Evolutionary conservation across 1,140 invertebrate genomes (phyloP), one percentile per base, ranked within the genome.

Genomic region (Lepidotrigona ventralis): DNA sequence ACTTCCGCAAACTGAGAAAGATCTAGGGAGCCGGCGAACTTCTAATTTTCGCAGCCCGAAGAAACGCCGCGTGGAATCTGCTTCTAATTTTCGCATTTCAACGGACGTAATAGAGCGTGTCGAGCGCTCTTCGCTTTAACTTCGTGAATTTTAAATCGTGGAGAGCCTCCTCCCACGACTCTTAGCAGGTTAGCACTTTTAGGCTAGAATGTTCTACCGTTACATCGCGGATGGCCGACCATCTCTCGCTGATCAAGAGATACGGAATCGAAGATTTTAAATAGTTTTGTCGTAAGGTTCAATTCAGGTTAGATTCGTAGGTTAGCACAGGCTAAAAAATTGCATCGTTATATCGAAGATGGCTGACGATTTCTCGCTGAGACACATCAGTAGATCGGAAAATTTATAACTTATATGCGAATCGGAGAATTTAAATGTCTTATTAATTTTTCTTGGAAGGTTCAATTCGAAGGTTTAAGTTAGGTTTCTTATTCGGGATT

Each of bases 31-130:
- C 9, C 23, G 23, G 23, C 46, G 58, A 76, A 76, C 73, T 76
- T 76, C 21, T 60, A 63, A 76, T 76, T 76, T 76, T 76, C 73
- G 46, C 73, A 63, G 26, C 73, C 46, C 39, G 39, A 76, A 75
- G 56, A 63, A 60, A 60, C 56, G 53, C 33, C 23, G 73, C 23
- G 39, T 33, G 33, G 33, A 33, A 60, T 3, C 68, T 19, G 56
- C 73, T 63, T 63, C 73, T 76, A 76, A 76, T 76, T 76, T 76
- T 76, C 73, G 9, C 33, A 63, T 63, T 76, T 63, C 73, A 63
- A 64, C 46, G 58, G 58, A 63, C 17, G 29, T 63, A 76, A 76
- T 64, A 76, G 73, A 76, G 56, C 46, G 33, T 39, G 56, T 76
- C 56, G 73, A 58, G 56, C 12, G 46, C 73, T 76, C 56, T 58